Percentiles rank a stretch among this genome's conserved stretches.
Conservation (phyloP, 2,888 invertebrate species). For the Candidula unifasciata region DNA sequence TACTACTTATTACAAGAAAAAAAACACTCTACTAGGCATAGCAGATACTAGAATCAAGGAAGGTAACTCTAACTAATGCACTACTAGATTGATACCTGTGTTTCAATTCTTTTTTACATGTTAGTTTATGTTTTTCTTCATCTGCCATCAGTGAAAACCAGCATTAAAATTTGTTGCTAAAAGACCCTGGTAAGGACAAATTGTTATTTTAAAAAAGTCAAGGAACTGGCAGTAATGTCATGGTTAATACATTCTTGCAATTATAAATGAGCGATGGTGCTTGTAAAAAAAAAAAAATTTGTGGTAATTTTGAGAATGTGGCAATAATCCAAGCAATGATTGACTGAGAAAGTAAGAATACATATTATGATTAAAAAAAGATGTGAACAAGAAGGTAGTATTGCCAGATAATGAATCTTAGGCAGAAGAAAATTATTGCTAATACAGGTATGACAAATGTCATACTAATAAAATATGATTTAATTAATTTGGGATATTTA, state of each 20-base stretch:
- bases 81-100: conserved; percentile 34
- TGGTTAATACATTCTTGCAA: neutral
- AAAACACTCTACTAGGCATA: neutral
- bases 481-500: too few relatives aligned
- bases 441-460: too few relatives aligned
- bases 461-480: too few relatives aligned
- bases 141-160: conserved; percentile 47
- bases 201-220: conserved; percentile 14
- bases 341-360: neutral
- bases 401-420: too few relatives aligned
- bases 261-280: neutral
- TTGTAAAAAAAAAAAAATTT: too few relatives aligned
- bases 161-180: conserved; percentile 46
- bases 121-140: conserved; percentile 30
- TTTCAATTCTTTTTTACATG: conserved; percentile 41
- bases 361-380: too few relatives aligned
- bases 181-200: conserved; percentile 47
- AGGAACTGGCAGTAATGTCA: neutral
- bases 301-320: too few relatives aligned
- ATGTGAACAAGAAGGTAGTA: too few relatives aligned
- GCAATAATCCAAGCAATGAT: neutral
- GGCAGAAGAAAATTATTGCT: too few relatives aligned
- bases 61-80: neutral
- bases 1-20: neutral
- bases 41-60: conserved; percentile 17